These are phyloP conservation scores for Rhodinocichla rosea DNA, from an alignment of 2,113 vertebrate genomes.

Conservation along the genomic window DNA sequence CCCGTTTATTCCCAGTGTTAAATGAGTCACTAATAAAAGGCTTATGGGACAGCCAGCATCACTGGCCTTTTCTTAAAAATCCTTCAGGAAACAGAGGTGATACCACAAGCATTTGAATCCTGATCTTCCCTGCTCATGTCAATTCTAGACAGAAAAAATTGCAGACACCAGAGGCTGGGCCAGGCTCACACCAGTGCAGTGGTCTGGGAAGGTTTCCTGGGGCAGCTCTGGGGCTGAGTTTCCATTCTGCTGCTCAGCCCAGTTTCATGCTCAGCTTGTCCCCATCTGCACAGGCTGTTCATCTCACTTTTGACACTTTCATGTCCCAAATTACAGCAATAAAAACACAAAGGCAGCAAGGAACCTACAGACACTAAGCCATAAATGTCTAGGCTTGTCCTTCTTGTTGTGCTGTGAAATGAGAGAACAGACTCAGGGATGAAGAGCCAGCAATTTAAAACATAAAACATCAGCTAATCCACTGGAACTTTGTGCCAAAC, in stretches of 20 bases:
- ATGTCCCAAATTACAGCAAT: background rate
- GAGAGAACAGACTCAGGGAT: background rate
- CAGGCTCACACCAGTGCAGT: background rate
- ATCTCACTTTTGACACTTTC: background rate
- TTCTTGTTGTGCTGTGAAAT: background rate
- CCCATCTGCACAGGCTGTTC: background rate
- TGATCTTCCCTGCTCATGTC: background rate
- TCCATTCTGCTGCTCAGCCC: background rate
- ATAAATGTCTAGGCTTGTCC: background rate
- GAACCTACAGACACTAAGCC: background rate
- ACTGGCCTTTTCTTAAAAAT: background rate
- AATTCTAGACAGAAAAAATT: background rate
- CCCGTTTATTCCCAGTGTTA: background rate
- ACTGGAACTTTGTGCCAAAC: background rate
- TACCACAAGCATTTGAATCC: background rate
- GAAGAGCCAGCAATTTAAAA: background rate
- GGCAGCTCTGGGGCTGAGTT: background rate
- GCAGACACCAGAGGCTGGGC: background rate
- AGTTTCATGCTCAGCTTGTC: background rate
- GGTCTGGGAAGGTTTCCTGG: background rate
- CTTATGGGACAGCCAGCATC: background rate
- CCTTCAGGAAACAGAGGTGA: background rate
- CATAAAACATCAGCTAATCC: background rate
- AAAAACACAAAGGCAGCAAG: background rate
- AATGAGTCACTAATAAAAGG: conserved; percentile 37